Conservation (phyloP, 1,140 invertebrate species). For the Caerostris darwini region DNA sequence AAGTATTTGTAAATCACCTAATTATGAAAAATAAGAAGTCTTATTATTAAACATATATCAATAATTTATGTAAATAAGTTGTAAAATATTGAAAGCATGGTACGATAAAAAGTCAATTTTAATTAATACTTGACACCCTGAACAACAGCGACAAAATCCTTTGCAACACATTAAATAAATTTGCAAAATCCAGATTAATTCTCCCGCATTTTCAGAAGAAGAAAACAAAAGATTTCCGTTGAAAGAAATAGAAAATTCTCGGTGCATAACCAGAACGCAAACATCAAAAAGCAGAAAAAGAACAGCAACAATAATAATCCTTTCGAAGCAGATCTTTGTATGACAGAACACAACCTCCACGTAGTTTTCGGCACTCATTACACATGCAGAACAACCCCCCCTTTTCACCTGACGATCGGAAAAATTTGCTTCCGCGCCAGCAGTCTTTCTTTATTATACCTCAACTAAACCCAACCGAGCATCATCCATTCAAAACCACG, state of each 20-base stretch:
- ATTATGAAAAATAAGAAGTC: too few species aligned
- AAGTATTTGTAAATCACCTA: too few species aligned
- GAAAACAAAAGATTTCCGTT: background rate
- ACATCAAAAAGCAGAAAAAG: background rate
- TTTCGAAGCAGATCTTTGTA: background rate
- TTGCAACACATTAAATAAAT: background rate
- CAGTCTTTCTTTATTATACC: constrained; percentile 45
- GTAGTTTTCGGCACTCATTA: background rate
- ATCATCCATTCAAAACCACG: constrained; percentile 33
- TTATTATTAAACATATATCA: too few species aligned
- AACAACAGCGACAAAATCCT: background rate
- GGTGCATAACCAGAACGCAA: background rate
- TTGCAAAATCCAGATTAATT: background rate
- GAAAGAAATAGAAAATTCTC: background rate
- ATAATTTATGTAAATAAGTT: too few species aligned
- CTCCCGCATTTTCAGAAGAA: background rate
- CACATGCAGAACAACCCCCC: constrained; percentile 13
- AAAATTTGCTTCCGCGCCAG: constrained; percentile 16
- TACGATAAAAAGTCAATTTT: too few species aligned
- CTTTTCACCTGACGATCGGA: constrained; percentile 31
- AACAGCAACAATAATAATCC: constrained; percentile 7
- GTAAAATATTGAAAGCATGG: too few species aligned
- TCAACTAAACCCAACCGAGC: constrained; percentile 51
- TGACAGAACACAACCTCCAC: background rate
- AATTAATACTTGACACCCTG: background rate